phyloP scores from a whole-genome alignment of 1,140 invertebrate genomes.

The Linepithema humile region DNA sequence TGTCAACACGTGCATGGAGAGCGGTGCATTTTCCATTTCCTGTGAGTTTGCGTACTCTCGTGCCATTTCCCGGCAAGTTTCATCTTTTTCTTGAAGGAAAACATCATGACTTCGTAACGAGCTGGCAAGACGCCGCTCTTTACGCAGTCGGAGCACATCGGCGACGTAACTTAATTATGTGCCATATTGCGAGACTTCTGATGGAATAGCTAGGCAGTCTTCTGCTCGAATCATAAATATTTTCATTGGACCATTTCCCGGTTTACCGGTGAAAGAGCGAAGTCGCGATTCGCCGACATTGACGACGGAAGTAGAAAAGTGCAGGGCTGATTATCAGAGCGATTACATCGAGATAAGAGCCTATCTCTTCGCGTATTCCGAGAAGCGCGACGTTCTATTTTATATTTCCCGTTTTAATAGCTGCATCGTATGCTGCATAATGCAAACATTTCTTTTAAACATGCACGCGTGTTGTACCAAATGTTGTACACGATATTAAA shows the following conservation, averaged over 20 bases:
- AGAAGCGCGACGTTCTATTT: background rate
- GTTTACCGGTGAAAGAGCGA: constrained; percentile 10
- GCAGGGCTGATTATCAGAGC: constrained; percentile 9
- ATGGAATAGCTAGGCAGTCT: constrained; percentile 49
- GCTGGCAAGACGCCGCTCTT: constrained; percentile 52
- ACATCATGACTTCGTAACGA: constrained; percentile 56
- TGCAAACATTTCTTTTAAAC: constrained; percentile 10
- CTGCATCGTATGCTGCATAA: constrained; percentile 29
- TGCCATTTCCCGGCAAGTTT: constrained; percentile 34
- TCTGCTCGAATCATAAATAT: constrained; percentile 39
- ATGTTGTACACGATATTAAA: constrained; percentile 35
- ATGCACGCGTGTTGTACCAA: too few relatives aligned
- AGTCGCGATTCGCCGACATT: background rate
- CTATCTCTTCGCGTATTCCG: background rate
- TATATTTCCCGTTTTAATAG: constrained; percentile 22
- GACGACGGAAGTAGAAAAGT: background rate
- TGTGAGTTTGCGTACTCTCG: constrained; percentile 44
- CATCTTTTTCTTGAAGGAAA: constrained; percentile 56
- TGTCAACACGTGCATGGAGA: constrained; percentile 22
- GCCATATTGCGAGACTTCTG: constrained; percentile 53
- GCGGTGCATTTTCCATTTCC: constrained; percentile 47
- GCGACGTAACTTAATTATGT: constrained; percentile 56
- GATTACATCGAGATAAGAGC: constrained; percentile 7
- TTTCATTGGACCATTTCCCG: constrained; percentile 36
- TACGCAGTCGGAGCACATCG: constrained; percentile 46